phyloP scores from a whole-genome alignment of 2,888 invertebrate species.

The Macrophya alboannulata region DNA sequence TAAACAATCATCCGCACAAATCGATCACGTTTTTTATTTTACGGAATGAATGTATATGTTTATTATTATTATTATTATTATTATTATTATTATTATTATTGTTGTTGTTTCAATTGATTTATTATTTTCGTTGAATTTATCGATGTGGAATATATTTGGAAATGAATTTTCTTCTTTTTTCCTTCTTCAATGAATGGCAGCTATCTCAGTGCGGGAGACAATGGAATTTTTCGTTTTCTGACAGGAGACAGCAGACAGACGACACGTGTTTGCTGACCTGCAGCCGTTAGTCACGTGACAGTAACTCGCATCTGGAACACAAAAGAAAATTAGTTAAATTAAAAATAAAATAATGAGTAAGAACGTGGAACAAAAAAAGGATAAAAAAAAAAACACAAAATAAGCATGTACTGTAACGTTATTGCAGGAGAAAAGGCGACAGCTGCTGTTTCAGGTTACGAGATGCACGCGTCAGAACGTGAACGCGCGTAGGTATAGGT shows the following conservation, averaged over 20 bases:
- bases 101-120: neutral
- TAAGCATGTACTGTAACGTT: neutral
- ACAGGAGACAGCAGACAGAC: slow-evolving; percentile 12
- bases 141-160: neutral
- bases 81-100: neutral
- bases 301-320: slow-evolving; percentile 44
- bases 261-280: slow-evolving; percentile 23
- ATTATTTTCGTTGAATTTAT: neutral
- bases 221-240: neutral
- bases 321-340: neutral
- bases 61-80: no score
- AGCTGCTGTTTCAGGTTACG: slow-evolving; percentile 15
- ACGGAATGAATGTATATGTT: no score
- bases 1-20: no score
- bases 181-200: neutral
- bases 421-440: slow-evolving; percentile 36
- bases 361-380: neutral
- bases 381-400: neutral
- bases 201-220: neutral
- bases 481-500: neutral
- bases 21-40: no score
- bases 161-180: neutral
- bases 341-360: slow-evolving; percentile 15
- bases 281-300: slow-evolving; percentile 14
- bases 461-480: neutral